Evolutionary conservation across 1,140 invertebrate species (phyloP).

Genomic region (Drosophila tani): DNA sequence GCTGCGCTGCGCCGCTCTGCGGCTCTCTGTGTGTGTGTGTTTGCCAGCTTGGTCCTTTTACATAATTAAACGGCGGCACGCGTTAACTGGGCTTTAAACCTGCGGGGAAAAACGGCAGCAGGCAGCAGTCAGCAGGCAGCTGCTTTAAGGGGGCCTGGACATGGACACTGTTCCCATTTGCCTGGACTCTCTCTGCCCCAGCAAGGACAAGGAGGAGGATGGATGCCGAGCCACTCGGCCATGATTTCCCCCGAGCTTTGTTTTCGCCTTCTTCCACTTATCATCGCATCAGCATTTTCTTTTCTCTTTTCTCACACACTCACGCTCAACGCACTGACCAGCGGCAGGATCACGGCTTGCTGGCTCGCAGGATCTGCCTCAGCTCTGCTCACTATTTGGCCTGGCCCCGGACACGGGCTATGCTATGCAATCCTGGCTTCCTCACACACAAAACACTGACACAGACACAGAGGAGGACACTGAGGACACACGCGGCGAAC

Average conservation of each 20-base stretch:
- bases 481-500: slow-evolving; percentile 28
- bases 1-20: background rate
- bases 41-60: slow-evolving; percentile 51
- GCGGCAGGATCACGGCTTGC: slow-evolving; percentile 18
- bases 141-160: slow-evolving; percentile 44
- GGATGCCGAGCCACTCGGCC: slow-evolving; percentile 65
- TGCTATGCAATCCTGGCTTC: slow-evolving; percentile 33
- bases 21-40: slow-evolving; percentile 11
- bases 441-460: slow-evolving; percentile 31
- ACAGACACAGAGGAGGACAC: slow-evolving; percentile 21
- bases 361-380: background rate
- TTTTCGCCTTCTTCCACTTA: slow-evolving; percentile 62
- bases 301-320: background rate
- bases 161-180: slow-evolving; percentile 36
- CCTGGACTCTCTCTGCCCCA: slow-evolving; percentile 29
- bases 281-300: slow-evolving; percentile 59
- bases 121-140: slow-evolving; percentile 19
- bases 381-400: slow-evolving; percentile 19
- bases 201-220: slow-evolving; percentile 33
- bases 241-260: slow-evolving; percentile 76
- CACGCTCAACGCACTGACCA: slow-evolving; percentile 28
- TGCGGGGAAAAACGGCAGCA: slow-evolving; percentile 18
- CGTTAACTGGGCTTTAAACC: slow-evolving; percentile 60
- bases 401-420: slow-evolving; percentile 12
- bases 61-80: slow-evolving; percentile 60